Evolutionary conservation across 2,113 vertebrate species (phyloP), one percentile per base, ranked within the genome.

Genomic region (Channa argus): DNA sequence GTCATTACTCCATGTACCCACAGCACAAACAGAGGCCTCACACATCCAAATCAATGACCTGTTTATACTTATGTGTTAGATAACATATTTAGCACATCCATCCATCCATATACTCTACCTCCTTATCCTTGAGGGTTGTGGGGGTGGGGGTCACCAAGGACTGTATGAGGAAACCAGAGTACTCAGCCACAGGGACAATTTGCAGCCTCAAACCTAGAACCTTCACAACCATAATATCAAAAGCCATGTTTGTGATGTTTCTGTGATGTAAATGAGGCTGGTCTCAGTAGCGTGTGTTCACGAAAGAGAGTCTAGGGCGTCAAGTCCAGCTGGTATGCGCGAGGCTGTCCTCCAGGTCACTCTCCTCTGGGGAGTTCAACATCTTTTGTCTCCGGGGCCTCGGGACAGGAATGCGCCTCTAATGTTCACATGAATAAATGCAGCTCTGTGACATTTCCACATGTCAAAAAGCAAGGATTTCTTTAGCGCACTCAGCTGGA

Each of bases 241-340:
- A 36, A 61, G 45, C 51, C 13, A 56, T 33, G 44, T 54, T 54
- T 12, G 14, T 37, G 56, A 77, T 60, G 24, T 41, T 41, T 41
- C 50, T 6, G 64, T 46, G 38, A 83, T 55, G 41, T 51, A 50
- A 82, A 86, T 79, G 51, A 65, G 60, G n/a, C 37, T 8, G 15
- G 58, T 63, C 52, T 13, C 37, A 56, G 36, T 45, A 38, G 43
- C 36, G 59, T 63, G 38, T 63, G 49, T 47, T 41, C 39, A 46
- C 45, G 54, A 4, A n/a, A 15, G 52, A 34, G 49, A 50, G 41
- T 15, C 37, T 65, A 33, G 9, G 61, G 55, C 24, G 39, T 89
- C 61, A 86, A 78, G 88, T 93, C 88, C 93, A 93, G 92, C 93
- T 94, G 92, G 91, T 86, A 86, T 79, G 83, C 88, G 87, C 63